Conservation (phyloP, 2,888 invertebrate genomes). For the Pseudococcus longispinus region DNA sequence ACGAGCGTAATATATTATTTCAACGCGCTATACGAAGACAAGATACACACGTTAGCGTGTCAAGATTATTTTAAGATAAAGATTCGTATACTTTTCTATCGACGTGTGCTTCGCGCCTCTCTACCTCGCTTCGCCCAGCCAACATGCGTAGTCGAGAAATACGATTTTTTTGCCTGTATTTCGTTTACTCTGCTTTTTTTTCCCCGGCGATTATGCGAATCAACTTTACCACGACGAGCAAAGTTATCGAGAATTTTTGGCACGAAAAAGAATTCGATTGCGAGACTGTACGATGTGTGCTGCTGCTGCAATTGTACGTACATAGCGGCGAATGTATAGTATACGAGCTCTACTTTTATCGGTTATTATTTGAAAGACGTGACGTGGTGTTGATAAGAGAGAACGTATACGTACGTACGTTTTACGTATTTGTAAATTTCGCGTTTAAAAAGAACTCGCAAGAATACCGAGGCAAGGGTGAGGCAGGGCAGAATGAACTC, state of each 20-base stretch:
- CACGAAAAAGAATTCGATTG: constrained; percentile 24
- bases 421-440: not conserved
- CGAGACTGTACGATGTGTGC: not conserved
- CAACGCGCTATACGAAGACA: not conserved
- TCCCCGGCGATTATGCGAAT: not conserved
- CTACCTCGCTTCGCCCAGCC: not conserved
- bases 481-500: not conserved
- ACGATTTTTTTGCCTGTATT: not conserved
- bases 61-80: not conserved
- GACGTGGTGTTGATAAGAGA: constrained; percentile 15
- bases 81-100: constrained; percentile 1
- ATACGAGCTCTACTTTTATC: not conserved
- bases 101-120: not conserved
- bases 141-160: not conserved
- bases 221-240: not conserved
- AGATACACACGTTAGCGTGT: not conserved
- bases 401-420: not conserved
- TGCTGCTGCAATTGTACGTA: not conserved
- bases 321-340: not conserved
- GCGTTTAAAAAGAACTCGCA: not conserved
- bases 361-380: constrained; percentile 15
- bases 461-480: not conserved
- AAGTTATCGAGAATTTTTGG: constrained; percentile 2
- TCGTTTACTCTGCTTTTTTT: not conserved
- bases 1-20: constrained; percentile 16